These are phyloP conservation scores for Baccha elongata DNA, from an alignment of 2,888 invertebrate genomes.

Conservation along the genomic window DNA sequence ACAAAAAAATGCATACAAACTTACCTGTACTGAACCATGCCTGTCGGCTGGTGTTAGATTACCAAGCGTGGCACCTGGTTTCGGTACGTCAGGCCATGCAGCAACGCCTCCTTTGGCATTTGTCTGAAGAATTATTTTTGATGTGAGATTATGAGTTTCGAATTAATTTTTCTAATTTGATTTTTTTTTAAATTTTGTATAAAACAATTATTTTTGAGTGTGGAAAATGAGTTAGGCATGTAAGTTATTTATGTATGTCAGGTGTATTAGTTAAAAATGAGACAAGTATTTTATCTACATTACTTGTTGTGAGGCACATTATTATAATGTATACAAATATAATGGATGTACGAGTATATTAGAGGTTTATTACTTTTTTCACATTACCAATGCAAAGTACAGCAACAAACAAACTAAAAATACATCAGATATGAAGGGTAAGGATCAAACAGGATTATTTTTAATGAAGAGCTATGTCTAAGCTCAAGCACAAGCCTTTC, in stretches of 20 bases:
- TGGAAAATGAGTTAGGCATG: slow-evolving; percentile 48
- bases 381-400: slow-evolving; percentile 49
- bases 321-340: too few species aligned
- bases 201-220: slow-evolving; percentile 34
- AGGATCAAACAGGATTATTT: slow-evolving; percentile 10
- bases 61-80: slow-evolving; percentile 90
- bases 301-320: slow-evolving; percentile 18
- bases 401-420: slow-evolving; percentile 42
- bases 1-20: slow-evolving; percentile 78
- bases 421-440: background rate
- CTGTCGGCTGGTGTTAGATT: slow-evolving; percentile 96
- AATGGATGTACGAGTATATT: too few species aligned
- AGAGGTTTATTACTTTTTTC: slow-evolving; percentile 20
- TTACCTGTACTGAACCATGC: slow-evolving; percentile 98
- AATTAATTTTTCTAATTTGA: slow-evolving; percentile 51
- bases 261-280: slow-evolving; percentile 33
- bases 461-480: slow-evolving; percentile 35
- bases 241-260: slow-evolving; percentile 39
- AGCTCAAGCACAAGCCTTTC: slow-evolving; percentile 45
- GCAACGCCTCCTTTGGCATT: slow-evolving; percentile 89
- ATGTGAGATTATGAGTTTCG: slow-evolving; percentile 62
- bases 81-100: slow-evolving; percentile 93
- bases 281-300: slow-evolving; percentile 18
- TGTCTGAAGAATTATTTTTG: slow-evolving; percentile 77
- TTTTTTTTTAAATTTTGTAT: slow-evolving; percentile 44